phyloP scores from a whole-genome alignment of 2,797 vertebrate genomes.

The Oreochromis mossambicus region DNA sequence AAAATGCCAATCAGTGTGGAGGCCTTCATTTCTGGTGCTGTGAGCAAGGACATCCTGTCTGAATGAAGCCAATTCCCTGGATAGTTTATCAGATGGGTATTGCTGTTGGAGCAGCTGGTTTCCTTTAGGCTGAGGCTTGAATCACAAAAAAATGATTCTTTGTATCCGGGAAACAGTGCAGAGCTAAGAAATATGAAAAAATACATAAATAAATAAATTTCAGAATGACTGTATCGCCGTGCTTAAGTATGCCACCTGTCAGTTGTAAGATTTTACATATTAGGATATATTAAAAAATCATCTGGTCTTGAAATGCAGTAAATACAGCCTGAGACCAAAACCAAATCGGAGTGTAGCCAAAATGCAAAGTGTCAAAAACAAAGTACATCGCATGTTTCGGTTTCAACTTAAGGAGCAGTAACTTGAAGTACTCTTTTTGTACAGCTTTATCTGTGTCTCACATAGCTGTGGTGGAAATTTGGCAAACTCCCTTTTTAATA shows the following conservation, averaged over 20 bases:
- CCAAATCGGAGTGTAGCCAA: background rate
- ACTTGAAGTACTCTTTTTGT: background rate
- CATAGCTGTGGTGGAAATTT: background rate
- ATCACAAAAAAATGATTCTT: background rate
- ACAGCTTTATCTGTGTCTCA: background rate
- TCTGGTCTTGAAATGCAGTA: background rate
- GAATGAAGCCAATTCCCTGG: background rate
- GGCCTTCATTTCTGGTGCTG: background rate
- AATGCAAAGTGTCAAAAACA: background rate
- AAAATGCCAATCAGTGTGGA: background rate
- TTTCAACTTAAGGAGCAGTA: background rate
- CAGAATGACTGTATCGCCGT: background rate
- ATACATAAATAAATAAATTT: background rate
- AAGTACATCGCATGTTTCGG: background rate
- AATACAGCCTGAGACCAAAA: background rate
- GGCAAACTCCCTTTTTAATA: background rate
- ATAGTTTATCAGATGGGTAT: background rate
- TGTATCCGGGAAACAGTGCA: background rate
- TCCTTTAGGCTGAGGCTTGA: background rate
- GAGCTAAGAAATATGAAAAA: background rate
- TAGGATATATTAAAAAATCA: background rate
- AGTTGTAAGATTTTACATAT: background rate
- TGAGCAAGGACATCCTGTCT: background rate
- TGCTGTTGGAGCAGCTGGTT: background rate
- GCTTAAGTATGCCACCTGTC: background rate